Percentiles rank a stretch among this genome's conserved stretches.
phyloP scores from a whole-genome alignment of 2,888 invertebrate species.

The Aelia acuminata region DNA sequence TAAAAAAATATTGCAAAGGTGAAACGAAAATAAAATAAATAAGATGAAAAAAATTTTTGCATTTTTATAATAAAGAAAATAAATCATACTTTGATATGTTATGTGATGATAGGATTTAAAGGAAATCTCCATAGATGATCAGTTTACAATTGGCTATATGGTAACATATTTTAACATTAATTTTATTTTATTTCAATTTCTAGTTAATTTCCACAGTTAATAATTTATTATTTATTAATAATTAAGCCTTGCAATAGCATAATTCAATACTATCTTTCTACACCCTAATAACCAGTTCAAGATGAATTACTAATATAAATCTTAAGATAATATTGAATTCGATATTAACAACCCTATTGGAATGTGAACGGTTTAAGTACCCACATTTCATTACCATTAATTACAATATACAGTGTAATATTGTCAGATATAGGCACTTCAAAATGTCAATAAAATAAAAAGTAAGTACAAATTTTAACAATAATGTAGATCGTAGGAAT shows the following conservation, averaged over 20 bases:
- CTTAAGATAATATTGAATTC: neutral
- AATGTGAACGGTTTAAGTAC: neutral
- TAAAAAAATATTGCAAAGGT: no score
- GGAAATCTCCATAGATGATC: no score
- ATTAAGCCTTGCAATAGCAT: neutral
- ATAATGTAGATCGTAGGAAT: neutral
- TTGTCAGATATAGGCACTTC: conserved; percentile 39
- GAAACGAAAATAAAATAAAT: no score
- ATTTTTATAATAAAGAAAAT: no score
- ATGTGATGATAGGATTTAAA: no score
- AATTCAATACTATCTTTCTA: neutral
- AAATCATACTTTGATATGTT: no score
- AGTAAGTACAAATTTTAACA: neutral
- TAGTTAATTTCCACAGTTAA: neutral
- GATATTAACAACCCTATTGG: neutral
- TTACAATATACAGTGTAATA: neutral
- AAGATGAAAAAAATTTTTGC: no score
- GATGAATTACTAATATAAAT: neutral
- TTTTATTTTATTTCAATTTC: neutral
- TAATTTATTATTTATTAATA: neutral
- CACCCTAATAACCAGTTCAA: neutral
- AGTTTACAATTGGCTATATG: no score
- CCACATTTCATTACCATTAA: neutral
- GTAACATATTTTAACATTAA: neutral
- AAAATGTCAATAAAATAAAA: neutral